Conservation (phyloP, 2,797 vertebrate species). For the Dendrocincla fuliginosa region DNA sequence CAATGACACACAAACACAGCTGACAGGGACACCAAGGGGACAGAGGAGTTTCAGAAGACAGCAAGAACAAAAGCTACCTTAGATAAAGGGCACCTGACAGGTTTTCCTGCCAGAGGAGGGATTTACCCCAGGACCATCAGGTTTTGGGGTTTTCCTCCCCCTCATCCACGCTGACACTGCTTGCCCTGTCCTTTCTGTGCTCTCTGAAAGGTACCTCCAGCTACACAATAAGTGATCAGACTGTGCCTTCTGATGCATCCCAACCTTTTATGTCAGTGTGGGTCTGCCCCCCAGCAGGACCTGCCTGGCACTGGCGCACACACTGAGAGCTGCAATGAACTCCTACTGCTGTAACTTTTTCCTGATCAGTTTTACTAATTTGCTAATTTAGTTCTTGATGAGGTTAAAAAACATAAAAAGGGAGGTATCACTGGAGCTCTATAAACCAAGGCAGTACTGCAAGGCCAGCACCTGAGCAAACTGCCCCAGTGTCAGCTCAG, state of each 20-base stretch:
- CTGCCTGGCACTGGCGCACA: neutral
- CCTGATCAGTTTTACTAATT: neutral
- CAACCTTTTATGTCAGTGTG: neutral
- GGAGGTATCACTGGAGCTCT: neutral
- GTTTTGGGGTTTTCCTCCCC: neutral
- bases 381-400: neutral
- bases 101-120: neutral
- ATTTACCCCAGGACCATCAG: neutral
- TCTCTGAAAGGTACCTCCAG: neutral
- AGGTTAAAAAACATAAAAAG: neutral
- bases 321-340: neutral
- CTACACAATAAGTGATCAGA: neutral
- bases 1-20: neutral
- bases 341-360: accelerated
- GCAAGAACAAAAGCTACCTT: neutral
- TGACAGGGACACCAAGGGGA: accelerated
- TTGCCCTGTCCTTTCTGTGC: neutral
- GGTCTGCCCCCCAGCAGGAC: neutral
- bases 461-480: accelerated
- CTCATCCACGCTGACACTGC: neutral
- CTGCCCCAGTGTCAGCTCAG: neutral
- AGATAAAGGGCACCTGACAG: accelerated
- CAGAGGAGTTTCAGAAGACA: neutral
- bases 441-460: neutral
- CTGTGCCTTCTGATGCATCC: neutral